A percentile compares a stretch with the other conserved stretches of the same genome.
These are phyloP conservation scores for Catocala sponsa DNA, from an alignment of 2,888 invertebrate species.

Conservation along the genomic window DNA sequence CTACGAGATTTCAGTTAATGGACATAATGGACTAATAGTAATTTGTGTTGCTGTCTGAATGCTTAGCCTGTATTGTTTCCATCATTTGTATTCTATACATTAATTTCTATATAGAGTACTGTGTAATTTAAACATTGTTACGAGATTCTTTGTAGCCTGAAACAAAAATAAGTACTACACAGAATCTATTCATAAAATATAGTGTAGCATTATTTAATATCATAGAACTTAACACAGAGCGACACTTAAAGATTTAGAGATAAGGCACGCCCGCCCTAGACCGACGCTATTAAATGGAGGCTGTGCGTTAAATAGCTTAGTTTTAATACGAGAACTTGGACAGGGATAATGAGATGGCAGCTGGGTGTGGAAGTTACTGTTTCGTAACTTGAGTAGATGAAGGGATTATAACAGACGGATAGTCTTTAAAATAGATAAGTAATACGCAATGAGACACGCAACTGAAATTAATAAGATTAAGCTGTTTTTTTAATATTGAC, in stretches of 20 bases:
- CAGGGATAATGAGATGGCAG: conserved; percentile 5
- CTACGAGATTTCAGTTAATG: conserved; percentile 28
- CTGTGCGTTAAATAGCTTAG: conserved; percentile 9
- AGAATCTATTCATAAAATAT: not conserved
- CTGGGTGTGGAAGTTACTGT: not conserved
- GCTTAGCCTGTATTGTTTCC: too few relatives aligned
- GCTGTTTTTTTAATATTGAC: too few relatives aligned
- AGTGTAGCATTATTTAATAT: not conserved
- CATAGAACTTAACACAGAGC: conserved; percentile 4
- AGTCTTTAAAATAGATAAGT: not conserved
- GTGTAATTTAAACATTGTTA: too few relatives aligned
- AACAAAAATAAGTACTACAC: not conserved
- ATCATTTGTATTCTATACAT: too few relatives aligned
- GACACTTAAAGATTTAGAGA: conserved; percentile 44
- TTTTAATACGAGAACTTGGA: conserved; percentile 12
- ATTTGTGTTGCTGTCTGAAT: not conserved
- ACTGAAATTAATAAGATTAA: too few relatives aligned
- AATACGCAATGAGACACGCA: too few relatives aligned
- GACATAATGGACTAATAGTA: conserved; percentile 32
- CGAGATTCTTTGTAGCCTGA: too few relatives aligned
- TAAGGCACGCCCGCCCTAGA: conserved; percentile 47
- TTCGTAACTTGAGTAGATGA: not conserved
- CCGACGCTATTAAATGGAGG: not conserved
- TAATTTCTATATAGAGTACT: too few relatives aligned
- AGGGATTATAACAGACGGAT: not conserved